These are phyloP conservation scores for Liposcelis brunnea DNA, from an alignment of 2,888 invertebrate species.

Conservation along the genomic window DNA sequence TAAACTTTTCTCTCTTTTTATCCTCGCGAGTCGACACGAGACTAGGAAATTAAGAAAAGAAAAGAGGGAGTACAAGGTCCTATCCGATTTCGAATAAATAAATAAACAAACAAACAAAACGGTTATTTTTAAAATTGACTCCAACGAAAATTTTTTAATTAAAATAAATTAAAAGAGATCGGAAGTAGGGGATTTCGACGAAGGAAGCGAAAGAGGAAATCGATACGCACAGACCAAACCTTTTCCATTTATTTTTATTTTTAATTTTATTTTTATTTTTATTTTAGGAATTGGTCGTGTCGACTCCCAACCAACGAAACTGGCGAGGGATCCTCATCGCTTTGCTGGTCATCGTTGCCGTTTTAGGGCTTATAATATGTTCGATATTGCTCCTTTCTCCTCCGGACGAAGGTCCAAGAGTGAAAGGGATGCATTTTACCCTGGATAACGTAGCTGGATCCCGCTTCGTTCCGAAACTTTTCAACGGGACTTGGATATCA, in stretches of 20 bases:
- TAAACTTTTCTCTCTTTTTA: too few species aligned
- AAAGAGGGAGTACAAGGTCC: too few species aligned
- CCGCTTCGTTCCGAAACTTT: conserved; percentile 30
- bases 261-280: conserved; percentile 15
- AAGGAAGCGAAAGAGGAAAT: too few species aligned
- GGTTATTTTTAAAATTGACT: too few species aligned
- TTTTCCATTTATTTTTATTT: background rate
- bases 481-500: conserved; percentile 63
- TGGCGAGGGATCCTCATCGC: conserved; percentile 92
- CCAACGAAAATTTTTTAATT: too few species aligned
- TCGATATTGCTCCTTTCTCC: conserved; percentile 84
- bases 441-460: conserved; percentile 44
- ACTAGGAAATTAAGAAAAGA: too few species aligned
- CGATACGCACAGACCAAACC: too few species aligned
- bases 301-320: conserved; percentile 73
- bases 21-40: too few species aligned
- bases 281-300: conserved; percentile 72
- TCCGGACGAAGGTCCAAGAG: conserved; percentile 48
- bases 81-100: too few species aligned
- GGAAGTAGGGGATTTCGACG: too few species aligned
- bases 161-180: too few species aligned
- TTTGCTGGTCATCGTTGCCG: conserved; percentile 72
- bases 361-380: conserved; percentile 75
- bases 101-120: too few species aligned
- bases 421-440: conserved; percentile 45